phyloP scores from a whole-genome alignment of 2,797 vertebrate genomes.

The Lepidocolaptes lacrymiger region DNA sequence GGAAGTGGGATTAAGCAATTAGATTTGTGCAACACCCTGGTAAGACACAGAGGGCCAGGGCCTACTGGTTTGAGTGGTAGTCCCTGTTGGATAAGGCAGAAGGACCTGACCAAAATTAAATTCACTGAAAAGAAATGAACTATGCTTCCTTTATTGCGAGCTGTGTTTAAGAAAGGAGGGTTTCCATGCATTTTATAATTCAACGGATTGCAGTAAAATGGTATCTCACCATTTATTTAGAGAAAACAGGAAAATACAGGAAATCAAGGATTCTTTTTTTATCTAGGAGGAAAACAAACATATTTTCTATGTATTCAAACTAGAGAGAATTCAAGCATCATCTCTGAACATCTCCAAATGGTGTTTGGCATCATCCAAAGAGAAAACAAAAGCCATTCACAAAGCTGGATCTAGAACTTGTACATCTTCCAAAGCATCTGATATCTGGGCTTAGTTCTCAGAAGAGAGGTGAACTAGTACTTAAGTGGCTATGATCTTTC shows the following conservation, averaged over 20 bases:
- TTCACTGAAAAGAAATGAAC: neutral
- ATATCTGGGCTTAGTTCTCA: neutral
- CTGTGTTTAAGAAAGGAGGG: neutral
- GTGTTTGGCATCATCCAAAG: neutral
- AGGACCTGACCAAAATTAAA: neutral
- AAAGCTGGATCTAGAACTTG: neutral
- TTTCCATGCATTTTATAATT: neutral
- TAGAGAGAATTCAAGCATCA: neutral
- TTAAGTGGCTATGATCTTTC: neutral
- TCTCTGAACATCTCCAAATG: neutral
- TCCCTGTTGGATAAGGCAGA: neutral
- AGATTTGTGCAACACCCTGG: neutral
- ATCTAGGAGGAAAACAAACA: neutral
- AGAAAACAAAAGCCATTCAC: neutral
- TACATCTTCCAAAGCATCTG: neutral
- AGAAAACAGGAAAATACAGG: neutral
- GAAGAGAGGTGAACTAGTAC: neutral
- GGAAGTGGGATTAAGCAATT: neutral
- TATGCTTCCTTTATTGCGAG: neutral
- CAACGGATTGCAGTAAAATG: neutral
- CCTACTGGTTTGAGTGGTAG: neutral
- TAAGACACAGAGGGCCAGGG: neutral
- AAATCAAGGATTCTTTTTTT: neutral
- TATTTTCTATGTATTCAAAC: neutral
- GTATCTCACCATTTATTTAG: neutral